Percentiles rank a stretch among this genome's conserved stretches.
These are phyloP conservation scores for Apodemia mormo DNA, from an alignment of 2,888 invertebrate genomes.

Conservation along the genomic window DNA sequence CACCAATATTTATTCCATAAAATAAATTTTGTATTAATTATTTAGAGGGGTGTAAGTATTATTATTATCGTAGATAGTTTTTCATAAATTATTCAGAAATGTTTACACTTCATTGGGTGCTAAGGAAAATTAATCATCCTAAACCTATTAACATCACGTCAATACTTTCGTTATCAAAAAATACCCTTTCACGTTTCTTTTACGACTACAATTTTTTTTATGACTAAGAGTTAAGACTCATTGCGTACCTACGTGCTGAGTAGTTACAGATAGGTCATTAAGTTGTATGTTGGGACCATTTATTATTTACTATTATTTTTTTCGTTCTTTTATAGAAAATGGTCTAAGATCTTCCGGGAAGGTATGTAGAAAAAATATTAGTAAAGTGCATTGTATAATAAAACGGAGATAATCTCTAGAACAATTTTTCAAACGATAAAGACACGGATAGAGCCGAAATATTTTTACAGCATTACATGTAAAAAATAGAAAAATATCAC, in stretches of 20 bases:
- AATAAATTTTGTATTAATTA: no score
- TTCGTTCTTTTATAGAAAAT: no score
- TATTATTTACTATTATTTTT: no score
- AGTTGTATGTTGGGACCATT: no score
- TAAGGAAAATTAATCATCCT: background rate
- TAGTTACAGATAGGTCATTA: background rate
- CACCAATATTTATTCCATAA: no score
- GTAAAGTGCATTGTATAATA: no score
- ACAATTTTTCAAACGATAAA: background rate
- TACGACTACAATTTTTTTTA: background rate
- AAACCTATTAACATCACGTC: background rate
- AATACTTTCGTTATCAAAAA: background rate
- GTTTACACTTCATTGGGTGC: slow-evolving; percentile 2
- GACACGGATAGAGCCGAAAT: no score
- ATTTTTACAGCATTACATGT: no score
- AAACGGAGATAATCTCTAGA: background rate
- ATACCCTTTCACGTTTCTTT: background rate
- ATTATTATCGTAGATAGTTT: background rate
- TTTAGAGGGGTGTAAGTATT: no score
- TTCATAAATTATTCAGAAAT: slow-evolving; percentile 2
- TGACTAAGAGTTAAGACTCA: background rate
- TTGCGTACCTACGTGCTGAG: background rate
- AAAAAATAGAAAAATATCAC: slow-evolving; percentile 17
- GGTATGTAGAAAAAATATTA: no score
- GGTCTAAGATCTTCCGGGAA: no score